Conservation (phyloP, 2,888 invertebrate species). For the Melolontha melolontha region DNA sequence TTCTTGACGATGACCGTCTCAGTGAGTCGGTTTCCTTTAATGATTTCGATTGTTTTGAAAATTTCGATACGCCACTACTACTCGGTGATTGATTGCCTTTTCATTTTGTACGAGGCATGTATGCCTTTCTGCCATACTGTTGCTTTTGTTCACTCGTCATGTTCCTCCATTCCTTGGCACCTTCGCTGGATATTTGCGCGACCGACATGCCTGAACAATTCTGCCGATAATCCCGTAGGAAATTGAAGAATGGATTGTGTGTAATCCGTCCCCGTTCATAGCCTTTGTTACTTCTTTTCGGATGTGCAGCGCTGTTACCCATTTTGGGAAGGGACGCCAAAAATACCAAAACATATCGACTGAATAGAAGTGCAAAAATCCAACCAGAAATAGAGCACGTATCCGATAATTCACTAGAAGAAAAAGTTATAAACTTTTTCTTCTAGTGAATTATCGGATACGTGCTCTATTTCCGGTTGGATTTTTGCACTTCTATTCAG, state of each 20-base stretch:
- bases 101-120: neutral
- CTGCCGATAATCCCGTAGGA: slow-evolving; percentile 53
- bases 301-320: neutral
- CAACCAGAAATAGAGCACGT: no score
- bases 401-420: neutral
- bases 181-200: slow-evolving; percentile 57
- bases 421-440: neutral
- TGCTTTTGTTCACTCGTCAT: slow-evolving; percentile 49
- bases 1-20: neutral
- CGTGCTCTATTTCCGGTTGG: no score
- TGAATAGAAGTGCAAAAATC: no score
- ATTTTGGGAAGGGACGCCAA: no score
- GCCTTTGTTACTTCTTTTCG: neutral
- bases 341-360: no score
- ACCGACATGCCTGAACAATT: slow-evolving; percentile 55
- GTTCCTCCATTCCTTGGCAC: slow-evolving; percentile 56
- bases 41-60: neutral
- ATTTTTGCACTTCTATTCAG: no score
- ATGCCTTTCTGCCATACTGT: slow-evolving; percentile 44
- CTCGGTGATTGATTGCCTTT: neutral
- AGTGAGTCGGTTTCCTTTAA: neutral
- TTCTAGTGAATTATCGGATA: no score
- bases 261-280: slow-evolving; percentile 38
- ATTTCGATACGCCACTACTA: neutral
- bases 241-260: slow-evolving; percentile 58